These are phyloP conservation scores for Hypsibius dujardini DNA, from an alignment of 1,140 invertebrate genomes.

Conservation along the genomic window DNA sequence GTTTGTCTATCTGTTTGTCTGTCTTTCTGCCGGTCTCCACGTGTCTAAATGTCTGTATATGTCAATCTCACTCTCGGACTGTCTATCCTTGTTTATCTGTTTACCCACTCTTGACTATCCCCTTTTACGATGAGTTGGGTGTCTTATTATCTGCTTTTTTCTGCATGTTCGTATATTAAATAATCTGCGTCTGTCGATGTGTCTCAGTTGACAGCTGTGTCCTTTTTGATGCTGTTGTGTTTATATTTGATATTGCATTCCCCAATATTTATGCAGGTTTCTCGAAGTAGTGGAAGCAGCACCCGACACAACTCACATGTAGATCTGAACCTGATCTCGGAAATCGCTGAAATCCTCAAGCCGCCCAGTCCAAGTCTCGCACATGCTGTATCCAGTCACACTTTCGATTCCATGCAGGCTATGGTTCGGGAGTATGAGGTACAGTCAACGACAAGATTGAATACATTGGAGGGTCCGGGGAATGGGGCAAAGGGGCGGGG, in stretches of 20 bases:
- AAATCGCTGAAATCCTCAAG: background rate
- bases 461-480: no score
- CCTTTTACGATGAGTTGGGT: no score
- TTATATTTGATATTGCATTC: background rate
- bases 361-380: slow-evolving; percentile 3
- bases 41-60: no score
- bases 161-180: no score
- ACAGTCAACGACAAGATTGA: background rate
- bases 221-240: background rate
- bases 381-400: background rate
- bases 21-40: no score
- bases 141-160: background rate
- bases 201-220: background rate
- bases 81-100: no score
- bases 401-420: background rate
- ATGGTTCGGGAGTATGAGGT: background rate
- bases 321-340: background rate
- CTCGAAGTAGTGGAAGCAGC: background rate
- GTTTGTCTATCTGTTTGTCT: no score
- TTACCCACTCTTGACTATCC: no score
- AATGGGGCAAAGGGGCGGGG: no score
- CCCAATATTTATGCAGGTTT: background rate
- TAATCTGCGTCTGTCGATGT: no score
- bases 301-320: background rate
- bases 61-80: no score